Conservation (phyloP, 2,113 vertebrate genomes). For the Cheirogaleus medius region DNA sequence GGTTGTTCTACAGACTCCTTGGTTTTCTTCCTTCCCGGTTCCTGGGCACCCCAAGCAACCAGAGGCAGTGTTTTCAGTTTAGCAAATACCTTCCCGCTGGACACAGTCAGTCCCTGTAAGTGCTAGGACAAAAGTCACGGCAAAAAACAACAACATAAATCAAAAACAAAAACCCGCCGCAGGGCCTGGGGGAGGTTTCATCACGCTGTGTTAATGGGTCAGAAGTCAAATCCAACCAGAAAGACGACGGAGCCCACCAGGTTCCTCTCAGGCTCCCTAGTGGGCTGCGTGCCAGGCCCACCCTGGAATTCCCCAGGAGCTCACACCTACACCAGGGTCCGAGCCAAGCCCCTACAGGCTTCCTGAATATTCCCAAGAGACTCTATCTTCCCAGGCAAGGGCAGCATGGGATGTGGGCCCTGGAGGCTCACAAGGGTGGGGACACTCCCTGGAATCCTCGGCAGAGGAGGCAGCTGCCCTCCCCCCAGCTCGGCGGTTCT, state of each 20-base stretch:
- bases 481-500: background rate
- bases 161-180: background rate
- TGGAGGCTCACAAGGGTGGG: background rate
- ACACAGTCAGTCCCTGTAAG: background rate
- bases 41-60: no score
- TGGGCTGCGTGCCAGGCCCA: background rate
- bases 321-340: background rate
- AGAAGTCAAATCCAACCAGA: background rate
- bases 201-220: background rate
- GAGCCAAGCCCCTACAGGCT: background rate
- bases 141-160: background rate
- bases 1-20: rapidly evolving
- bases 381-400: background rate
- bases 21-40: background rate
- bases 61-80: background rate
- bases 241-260: background rate
- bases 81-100: background rate
- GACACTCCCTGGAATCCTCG: background rate
- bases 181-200: background rate
- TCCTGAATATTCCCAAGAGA: background rate
- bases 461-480: background rate
- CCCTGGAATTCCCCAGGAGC: background rate
- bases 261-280: background rate
- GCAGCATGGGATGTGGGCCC: background rate
- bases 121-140: background rate